Percentiles rank a stretch among this genome's conserved stretches.
Evolutionary conservation across 2,797 vertebrate species (phyloP).

Genomic region (Tenualosa thibaudeaui): DNA sequence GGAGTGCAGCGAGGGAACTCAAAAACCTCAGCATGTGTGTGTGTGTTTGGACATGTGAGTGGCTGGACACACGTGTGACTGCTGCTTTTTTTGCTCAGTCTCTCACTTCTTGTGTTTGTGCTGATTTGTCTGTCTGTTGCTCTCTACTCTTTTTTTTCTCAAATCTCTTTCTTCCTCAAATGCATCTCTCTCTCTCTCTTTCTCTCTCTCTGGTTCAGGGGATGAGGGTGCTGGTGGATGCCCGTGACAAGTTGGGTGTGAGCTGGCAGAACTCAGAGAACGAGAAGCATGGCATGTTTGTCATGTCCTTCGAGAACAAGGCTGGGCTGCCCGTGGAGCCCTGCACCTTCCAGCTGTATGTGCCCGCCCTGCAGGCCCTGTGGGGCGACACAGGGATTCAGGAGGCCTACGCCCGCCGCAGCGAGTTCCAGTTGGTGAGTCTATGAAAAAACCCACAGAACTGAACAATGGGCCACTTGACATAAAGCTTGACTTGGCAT

Average conservation of each 20-base stretch:
- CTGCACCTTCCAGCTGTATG: constrained; percentile 90
- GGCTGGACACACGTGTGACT: constrained; percentile 12
- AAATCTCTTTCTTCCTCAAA: background rate
- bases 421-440: constrained; percentile 97
- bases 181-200: background rate
- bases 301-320: constrained; percentile 94
- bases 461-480: too few species aligned
- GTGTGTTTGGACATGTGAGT: background rate
- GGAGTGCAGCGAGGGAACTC: too few species aligned
- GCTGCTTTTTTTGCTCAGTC: background rate
- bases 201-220: constrained; percentile 73
- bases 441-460: background rate
- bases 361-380: constrained; percentile 82
- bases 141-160: background rate
- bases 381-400: constrained; percentile 89
- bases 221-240: constrained; percentile 91
- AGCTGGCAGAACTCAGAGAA: constrained; percentile 92
- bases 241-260: constrained; percentile 93
- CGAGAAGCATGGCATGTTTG: constrained; percentile 94
- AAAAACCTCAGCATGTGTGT: constrained; percentile 20
- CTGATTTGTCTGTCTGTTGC: too few species aligned
- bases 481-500: too few species aligned
- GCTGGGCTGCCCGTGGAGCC: constrained; percentile 88
- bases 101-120: background rate
- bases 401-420: constrained; percentile 85